Percentiles rank a stretch among this genome's conserved stretches.
Conservation (phyloP, 2,888 invertebrate genomes). For the Phyto melanocephala region DNA sequence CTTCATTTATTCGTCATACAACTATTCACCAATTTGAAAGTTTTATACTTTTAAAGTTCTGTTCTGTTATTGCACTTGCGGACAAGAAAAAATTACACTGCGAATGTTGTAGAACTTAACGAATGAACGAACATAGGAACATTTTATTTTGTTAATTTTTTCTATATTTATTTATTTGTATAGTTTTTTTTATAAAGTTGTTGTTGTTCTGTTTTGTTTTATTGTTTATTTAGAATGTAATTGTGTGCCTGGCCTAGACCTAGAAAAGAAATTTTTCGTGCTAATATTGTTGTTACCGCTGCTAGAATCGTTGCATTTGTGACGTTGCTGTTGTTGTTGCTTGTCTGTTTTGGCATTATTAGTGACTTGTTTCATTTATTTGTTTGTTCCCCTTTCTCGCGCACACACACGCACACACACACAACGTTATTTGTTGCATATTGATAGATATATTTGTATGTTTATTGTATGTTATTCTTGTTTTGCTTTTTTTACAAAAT, state of each 20-base stretch:
- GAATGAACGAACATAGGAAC: slow-evolving; percentile 59
- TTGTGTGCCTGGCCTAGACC: slow-evolving; percentile 78
- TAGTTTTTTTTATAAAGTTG: slow-evolving; percentile 25
- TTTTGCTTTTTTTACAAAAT: slow-evolving; percentile 30
- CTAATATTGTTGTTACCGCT: slow-evolving; percentile 71
- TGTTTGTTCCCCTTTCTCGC: slow-evolving; percentile 76
- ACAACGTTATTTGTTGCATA: not conserved
- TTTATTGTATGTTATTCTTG: not conserved
- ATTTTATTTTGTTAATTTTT: slow-evolving; percentile 41
- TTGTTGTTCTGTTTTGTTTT: slow-evolving; percentile 12
- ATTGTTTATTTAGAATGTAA: slow-evolving; percentile 72
- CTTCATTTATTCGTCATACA: no score
- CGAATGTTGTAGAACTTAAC: slow-evolving; percentile 50
- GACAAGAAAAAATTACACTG: slow-evolving; percentile 22
- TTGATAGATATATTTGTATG: not conserved
- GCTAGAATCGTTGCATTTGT: slow-evolving; percentile 52
- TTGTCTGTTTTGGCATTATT: slow-evolving; percentile 64
- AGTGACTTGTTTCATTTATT: slow-evolving; percentile 68
- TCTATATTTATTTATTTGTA: slow-evolving; percentile 42
- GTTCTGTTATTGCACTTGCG: slow-evolving; percentile 15
- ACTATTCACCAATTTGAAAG: no score
- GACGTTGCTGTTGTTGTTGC: slow-evolving; percentile 55
- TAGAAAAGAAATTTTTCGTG: slow-evolving; percentile 78
- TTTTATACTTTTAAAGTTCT: not conserved
- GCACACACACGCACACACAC: slow-evolving; percentile 60